Percentiles rank a stretch among this genome's conserved stretches.
These are phyloP conservation scores for Cisticola juncidis DNA, from an alignment of 2,113 vertebrate genomes.

Conservation along the genomic window DNA sequence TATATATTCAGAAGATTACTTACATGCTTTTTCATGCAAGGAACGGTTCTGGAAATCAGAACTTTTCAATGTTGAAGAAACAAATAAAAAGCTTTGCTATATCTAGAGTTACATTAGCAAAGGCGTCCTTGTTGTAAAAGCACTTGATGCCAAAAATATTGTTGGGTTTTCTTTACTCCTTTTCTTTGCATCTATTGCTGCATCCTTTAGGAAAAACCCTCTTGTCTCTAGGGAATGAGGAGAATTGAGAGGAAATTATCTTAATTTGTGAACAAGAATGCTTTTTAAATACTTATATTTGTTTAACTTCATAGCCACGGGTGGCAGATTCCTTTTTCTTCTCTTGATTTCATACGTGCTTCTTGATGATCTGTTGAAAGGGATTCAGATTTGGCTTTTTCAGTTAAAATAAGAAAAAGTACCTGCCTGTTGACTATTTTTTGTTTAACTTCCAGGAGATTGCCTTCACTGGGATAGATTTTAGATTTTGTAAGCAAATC, in stretches of 20 bases:
- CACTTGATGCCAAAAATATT: neutral
- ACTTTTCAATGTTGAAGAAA: neutral
- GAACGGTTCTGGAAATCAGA: neutral
- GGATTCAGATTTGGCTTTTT: neutral
- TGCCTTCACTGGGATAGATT: neutral
- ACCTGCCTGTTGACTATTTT: neutral
- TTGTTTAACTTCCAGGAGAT: neutral
- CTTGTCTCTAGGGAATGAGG: neutral
- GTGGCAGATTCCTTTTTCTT: neutral
- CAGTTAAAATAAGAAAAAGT: neutral
- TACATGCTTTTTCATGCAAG: neutral
- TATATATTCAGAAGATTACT: neutral
- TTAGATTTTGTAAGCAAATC: neutral
- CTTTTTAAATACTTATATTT: neutral
- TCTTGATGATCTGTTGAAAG: neutral
- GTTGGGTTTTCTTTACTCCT: neutral
- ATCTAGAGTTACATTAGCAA: neutral
- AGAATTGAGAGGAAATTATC: neutral
- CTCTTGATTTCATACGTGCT: neutral
- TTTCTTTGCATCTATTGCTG: neutral
- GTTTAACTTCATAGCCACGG: neutral
- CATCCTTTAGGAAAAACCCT: neutral
- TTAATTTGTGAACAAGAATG: neutral
- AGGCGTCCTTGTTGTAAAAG: neutral
- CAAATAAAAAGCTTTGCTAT: neutral